These are phyloP conservation scores for Pelecanus crispus DNA, from an alignment of 2,113 vertebrate species.

Conservation along the genomic window DNA sequence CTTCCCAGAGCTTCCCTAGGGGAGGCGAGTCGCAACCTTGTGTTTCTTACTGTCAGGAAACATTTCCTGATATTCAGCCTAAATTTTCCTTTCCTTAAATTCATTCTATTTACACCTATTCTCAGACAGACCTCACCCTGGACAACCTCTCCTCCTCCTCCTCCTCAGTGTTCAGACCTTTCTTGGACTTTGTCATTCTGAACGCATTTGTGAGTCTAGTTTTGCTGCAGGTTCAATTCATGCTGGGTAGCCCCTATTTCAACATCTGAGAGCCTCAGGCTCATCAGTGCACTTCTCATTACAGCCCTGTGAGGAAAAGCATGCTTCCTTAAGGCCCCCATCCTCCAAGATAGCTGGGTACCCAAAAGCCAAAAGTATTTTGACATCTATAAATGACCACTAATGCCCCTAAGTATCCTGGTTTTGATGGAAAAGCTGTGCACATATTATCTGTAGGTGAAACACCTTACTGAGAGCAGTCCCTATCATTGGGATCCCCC, in stretches of 20 bases:
- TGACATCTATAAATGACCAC: neutral
- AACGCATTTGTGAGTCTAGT: neutral
- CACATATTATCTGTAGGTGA: neutral
- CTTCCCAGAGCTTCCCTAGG: neutral
- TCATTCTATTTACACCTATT: neutral
- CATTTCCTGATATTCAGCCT: conserved; percentile 9
- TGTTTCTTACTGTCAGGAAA: conserved; percentile 4
- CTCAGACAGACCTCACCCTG: neutral
- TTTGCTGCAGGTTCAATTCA: neutral
- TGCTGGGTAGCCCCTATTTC: neutral
- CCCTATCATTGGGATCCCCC: neutral
- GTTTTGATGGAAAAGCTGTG: neutral
- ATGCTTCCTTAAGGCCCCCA: neutral
- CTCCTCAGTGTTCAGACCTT: neutral
- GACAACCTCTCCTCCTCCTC: neutral
- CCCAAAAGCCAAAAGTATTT: neutral
- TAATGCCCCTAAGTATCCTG: neutral
- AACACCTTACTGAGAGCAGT: neutral
- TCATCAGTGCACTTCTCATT: neutral
- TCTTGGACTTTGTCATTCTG: neutral
- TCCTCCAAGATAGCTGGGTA: neutral
- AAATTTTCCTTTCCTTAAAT: conserved; percentile 46
- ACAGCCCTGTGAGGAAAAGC: neutral
- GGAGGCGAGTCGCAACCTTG: neutral
- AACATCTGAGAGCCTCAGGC: no score